Base-by-base conservation (phyloP, 2,888 invertebrate genomes). In the Drosophila colorata region DNA sequence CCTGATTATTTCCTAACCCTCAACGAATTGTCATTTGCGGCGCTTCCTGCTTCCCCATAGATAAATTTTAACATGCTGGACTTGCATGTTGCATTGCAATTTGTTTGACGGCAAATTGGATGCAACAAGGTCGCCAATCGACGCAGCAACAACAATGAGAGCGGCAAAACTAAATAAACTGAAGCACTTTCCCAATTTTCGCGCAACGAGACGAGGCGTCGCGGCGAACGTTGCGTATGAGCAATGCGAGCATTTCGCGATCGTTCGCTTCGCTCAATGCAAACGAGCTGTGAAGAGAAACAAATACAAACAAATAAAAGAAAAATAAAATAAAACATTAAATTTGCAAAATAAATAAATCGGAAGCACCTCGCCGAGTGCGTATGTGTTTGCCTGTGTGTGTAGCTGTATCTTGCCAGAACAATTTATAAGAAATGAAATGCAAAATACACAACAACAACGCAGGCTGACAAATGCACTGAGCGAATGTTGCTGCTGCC, bases 31-130 rank as follows among this genome's bases (percentile, higher is more conserved):
- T 88, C 70, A 81, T 65, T 66, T 53, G 60, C 33, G 46, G 40
- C 46, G 65, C 66, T 79, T 79, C 89, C 85, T 86, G 78, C 70
- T 85, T 86, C 85, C 85, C 89, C 75, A 80, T 83, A 80, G 79
- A 80, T 80, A 76, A 72, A 48, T 65, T 65, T 68, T 25, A 53
- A 63, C 60, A 63, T 37, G 51, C 70, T 57, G 59, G 60, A 75
- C 43, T 43, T 51, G 69, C 65, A 67, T 64, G 74, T 57, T 70
- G 78, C 63, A 73, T 65, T 69, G 73, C 74, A 85, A 76, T 70
- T 78, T 70, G 69, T 56, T 67, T 53, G 70, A 71, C 63, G 41
- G 67, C 65, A 46, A 69, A 66, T 82, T 70, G 66, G 51, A 46
- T 63, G 76, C 75, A 60, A 69, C 79, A 83, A 80, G 79, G 79